Percentiles rank a stretch among this genome's conserved stretches.
Conservation (phyloP, 2,888 invertebrate genomes). For the Aphrophora alni region DNA sequence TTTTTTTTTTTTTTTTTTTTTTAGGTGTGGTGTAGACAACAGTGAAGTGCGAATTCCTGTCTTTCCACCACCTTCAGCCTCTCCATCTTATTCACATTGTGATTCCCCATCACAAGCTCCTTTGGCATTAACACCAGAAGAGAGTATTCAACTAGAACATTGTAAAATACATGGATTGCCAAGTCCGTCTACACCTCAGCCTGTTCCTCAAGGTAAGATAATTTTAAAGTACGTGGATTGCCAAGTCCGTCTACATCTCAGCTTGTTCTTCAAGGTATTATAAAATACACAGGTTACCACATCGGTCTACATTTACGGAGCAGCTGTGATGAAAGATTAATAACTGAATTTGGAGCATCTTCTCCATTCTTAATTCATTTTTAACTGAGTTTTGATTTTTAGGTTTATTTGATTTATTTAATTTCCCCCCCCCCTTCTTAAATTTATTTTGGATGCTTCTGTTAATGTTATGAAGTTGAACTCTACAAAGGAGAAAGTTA, state of each 20-base stretch:
- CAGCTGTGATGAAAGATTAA: too few relatives aligned
- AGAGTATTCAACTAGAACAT: constrained; percentile 73
- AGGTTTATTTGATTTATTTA: too few relatives aligned
- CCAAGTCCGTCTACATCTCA: constrained; percentile 72
- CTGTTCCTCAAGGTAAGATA: constrained; percentile 69
- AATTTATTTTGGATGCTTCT: too few relatives aligned
- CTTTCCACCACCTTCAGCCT: constrained; percentile 59
- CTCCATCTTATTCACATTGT: constrained; percentile 51
- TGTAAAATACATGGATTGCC: constrained; percentile 76
- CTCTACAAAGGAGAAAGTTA: too few relatives aligned
- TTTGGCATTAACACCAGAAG: constrained; percentile 78
- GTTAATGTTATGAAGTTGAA: too few relatives aligned
- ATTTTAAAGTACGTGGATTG: constrained; percentile 65
- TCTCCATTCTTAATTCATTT: too few relatives aligned
- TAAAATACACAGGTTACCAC: constrained; percentile 72
- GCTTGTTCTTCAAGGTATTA: constrained; percentile 68
- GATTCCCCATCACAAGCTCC: constrained; percentile 71
- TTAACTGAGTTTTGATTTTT: background rate
- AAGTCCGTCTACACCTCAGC: constrained; percentile 69
- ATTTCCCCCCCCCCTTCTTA: too few relatives aligned
- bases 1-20: too few relatives aligned
- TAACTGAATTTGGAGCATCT: too few relatives aligned
- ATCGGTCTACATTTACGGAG: constrained; percentile 68
- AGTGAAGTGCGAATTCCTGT: constrained; percentile 64
- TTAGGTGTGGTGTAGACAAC: constrained; percentile 46